Conservation (phyloP, 2,113 vertebrate genomes). For the Oceanodroma tethys region DNA sequence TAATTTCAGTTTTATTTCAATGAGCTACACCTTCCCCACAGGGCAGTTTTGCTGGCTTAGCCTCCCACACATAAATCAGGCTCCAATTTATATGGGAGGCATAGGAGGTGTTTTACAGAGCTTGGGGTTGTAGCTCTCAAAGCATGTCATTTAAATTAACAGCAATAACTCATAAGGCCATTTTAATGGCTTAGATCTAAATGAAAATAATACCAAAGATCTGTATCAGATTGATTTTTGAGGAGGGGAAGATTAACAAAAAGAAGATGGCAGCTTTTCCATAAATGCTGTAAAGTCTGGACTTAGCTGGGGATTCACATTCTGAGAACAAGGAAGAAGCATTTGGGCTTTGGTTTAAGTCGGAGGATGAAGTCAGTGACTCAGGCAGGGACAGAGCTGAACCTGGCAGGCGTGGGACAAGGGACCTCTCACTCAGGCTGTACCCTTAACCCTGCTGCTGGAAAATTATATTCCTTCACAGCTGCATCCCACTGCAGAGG, state of each 20-base stretch:
- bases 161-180: slow-evolving; percentile 59
- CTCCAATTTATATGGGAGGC: slow-evolving; percentile 68
- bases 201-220: slow-evolving; percentile 47
- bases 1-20: slow-evolving; percentile 81
- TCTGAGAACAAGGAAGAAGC: not conserved
- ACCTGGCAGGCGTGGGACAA: not conserved
- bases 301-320: not conserved
- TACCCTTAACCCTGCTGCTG: not conserved
- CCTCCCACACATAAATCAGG: slow-evolving; percentile 77
- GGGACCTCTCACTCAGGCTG: not conserved
- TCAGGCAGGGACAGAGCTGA: not conserved
- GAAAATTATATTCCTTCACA: not conserved
- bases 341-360: not conserved
- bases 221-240: slow-evolving; percentile 12
- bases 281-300: not conserved
- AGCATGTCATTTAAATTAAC: slow-evolving; percentile 28
- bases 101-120: slow-evolving; percentile 47
- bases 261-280: not conserved
- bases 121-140: slow-evolving; percentile 37
- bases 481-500: not conserved
- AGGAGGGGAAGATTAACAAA: slow-evolving; percentile 20
- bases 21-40: slow-evolving; percentile 72
- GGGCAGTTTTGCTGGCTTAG: slow-evolving; percentile 67
- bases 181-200: slow-evolving; percentile 55
- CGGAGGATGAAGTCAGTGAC: not conserved